phyloP scores from a whole-genome alignment of 1,140 invertebrate species.

The Pogonomyrmex barbatus region DNA sequence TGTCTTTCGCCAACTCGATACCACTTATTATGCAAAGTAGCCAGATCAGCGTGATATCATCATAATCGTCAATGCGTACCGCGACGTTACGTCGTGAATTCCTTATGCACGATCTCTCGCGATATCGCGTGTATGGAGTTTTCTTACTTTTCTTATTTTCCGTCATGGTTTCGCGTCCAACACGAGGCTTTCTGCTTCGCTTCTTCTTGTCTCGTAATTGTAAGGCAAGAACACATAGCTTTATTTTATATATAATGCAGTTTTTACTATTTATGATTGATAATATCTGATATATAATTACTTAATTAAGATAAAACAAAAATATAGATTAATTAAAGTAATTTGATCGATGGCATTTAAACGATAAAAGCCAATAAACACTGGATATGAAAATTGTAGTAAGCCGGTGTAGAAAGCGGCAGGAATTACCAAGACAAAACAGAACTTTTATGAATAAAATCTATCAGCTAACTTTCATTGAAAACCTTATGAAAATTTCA shows the following conservation, averaged over 20 bases:
- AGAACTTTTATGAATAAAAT: slow-evolving; percentile 31
- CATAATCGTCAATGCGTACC: slow-evolving; percentile 79
- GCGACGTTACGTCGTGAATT: slow-evolving; percentile 77
- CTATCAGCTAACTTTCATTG: not conserved
- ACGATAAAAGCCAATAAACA: not conserved
- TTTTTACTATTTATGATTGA: not conserved
- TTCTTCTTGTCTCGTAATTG: slow-evolving; percentile 12
- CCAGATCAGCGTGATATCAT: slow-evolving; percentile 80
- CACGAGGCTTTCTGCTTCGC: not conserved
- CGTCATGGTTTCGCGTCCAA: slow-evolving; percentile 7
- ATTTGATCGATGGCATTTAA: not conserved
- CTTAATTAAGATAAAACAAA: not conserved
- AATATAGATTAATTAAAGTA: not conserved
- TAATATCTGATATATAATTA: not conserved
- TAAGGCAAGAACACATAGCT: not conserved
- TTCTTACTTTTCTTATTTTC: slow-evolving; percentile 67
- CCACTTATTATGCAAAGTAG: slow-evolving; percentile 82
- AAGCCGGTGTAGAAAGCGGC: not conserved
- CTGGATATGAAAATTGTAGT: slow-evolving; percentile 3
- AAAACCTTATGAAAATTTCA: slow-evolving; percentile 18
- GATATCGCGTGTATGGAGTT: slow-evolving; percentile 32
- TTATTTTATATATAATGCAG: not conserved
- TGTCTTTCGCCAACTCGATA: slow-evolving; percentile 72
- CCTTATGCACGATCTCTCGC: slow-evolving; percentile 71
- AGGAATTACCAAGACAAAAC: not conserved